Conservation (phyloP, 2,888 invertebrate genomes). For the Tenthredo scrophulariae region DNA sequence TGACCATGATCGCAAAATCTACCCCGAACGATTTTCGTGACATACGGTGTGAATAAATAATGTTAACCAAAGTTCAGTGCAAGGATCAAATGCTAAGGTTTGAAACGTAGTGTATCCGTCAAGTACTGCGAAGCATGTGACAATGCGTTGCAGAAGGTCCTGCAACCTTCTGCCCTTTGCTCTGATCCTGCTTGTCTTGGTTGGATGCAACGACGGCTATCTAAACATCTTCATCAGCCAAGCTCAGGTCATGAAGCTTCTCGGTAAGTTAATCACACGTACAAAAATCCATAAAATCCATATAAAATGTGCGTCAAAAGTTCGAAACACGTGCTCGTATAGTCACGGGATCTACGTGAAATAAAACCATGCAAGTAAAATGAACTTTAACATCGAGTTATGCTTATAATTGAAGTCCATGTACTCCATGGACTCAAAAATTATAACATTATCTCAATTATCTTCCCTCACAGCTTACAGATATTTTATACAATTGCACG, state of each 20-base stretch:
- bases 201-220: conserved; percentile 82
- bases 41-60: background rate
- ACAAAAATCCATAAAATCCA: no score
- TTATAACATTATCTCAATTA: background rate
- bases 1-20: background rate
- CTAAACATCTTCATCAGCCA: conserved; percentile 90
- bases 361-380: background rate
- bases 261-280: conserved; percentile 83
- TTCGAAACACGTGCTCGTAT: background rate
- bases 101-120: conserved; percentile 44
- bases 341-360: conserved; percentile 1
- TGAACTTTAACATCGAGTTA: background rate
- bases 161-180: conserved; percentile 73
- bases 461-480: background rate
- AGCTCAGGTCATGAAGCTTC: conserved; percentile 88
- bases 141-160: conserved; percentile 77
- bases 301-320: background rate
- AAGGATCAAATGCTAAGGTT: conserved; percentile 30
- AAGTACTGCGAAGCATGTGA: conserved; percentile 60
- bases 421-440: background rate
- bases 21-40: background rate
- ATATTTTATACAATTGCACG: background rate
- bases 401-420: background rate
- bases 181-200: conserved; percentile 70
- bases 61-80: conserved; percentile 20